Evolutionary conservation across 2,113 vertebrate species (phyloP).

Genomic region (Mobula birostris): DNA sequence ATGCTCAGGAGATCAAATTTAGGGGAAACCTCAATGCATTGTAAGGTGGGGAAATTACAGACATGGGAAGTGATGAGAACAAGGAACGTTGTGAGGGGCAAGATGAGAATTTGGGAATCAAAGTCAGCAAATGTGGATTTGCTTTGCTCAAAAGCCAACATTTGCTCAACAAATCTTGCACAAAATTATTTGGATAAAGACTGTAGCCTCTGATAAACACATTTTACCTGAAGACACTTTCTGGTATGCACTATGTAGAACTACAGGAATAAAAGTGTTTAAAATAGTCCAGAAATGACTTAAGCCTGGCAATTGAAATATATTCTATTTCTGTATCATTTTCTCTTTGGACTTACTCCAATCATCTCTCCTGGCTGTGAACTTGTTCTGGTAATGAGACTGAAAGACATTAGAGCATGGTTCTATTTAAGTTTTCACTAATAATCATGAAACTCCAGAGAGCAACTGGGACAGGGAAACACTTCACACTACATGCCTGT

Average conservation of each 20-base stretch:
- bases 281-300: background rate
- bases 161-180: background rate
- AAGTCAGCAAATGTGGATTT: background rate
- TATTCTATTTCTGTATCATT: conserved; percentile 4
- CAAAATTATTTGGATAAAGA: background rate
- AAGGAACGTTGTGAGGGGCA: too few relatives aligned
- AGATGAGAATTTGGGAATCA: too few relatives aligned
- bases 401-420: conserved; percentile 20
- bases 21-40: too few relatives aligned
- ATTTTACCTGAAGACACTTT: background rate
- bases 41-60: too few relatives aligned
- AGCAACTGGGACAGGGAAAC: background rate
- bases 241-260: too few relatives aligned
- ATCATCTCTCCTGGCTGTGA: background rate
- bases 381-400: conserved; percentile 1
- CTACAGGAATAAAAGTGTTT: background rate
- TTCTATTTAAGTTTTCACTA: conserved; percentile 1
- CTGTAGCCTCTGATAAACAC: background rate
- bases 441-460: background rate
- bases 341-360: conserved; percentile 22
- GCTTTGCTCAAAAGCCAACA: too few relatives aligned
- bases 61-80: too few relatives aligned
- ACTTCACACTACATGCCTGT: background rate
- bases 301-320: background rate
- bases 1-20: too few relatives aligned